phyloP scores from a whole-genome alignment of 2,888 invertebrate species.

The Eupeodes luniger region DNA sequence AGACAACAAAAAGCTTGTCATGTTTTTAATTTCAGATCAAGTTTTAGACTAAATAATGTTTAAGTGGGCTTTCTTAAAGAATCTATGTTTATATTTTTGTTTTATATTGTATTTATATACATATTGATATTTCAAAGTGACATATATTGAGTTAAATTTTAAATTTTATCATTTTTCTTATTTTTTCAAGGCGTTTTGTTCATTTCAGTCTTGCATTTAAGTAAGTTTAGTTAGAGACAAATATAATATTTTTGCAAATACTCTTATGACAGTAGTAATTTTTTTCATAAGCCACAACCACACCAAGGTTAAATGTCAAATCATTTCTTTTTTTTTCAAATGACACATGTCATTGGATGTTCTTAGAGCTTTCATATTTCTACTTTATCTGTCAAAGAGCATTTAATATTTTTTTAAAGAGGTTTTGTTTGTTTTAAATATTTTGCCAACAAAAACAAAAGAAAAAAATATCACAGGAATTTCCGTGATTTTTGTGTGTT shows the following conservation, averaged over 20 bases:
- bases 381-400: not conserved
- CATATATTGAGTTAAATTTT: not conserved
- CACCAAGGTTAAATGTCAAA: conserved; percentile 17
- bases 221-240: not conserved
- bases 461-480: no score
- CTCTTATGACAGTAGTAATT: not conserved
- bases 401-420: not conserved
- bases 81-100: not conserved
- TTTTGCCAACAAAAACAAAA: no score
- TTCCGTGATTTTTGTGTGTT: no score
- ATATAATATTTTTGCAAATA: not conserved
- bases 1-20: not conserved
- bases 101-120: not conserved
- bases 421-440: not conserved
- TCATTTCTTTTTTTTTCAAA: not conserved
- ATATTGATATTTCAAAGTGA: not conserved
- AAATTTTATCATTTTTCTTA: not conserved
- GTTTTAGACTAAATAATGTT: not conserved
- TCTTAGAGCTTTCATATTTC: not conserved
- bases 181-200: no score
- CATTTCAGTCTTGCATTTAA: no score
- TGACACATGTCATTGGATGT: conserved; percentile 4
- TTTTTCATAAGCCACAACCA: not conserved
- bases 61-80: not conserved
- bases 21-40: not conserved